Base-by-base conservation (phyloP, 2,888 invertebrate species). In the Conomelus anceps region DNA sequence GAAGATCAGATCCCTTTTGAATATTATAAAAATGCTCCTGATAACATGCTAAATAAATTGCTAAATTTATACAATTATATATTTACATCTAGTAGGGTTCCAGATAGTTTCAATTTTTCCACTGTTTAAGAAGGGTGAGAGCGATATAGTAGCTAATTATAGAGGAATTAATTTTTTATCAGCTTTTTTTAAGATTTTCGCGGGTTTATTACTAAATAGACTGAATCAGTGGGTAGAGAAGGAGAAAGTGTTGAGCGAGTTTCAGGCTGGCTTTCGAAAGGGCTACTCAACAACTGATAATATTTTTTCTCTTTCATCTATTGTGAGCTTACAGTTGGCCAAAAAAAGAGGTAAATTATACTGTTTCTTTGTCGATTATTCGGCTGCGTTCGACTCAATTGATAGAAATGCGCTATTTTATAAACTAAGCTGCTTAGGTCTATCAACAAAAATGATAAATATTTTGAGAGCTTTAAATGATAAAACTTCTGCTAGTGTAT, bases 371-470 rank as follows among this genome's bases (percentile, higher is more conserved):
- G 88, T 91, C 0, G 90, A 90, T 63, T 90, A 89, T 22, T 88
- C 89, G n/a, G 89, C 91, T 20, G 91, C 91, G 1, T 91, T 91
- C 23, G 91, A 91, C 85, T 89, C 89, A 11, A 90, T 91, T 22
- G 88, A 90, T 41, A 89, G 91, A 26, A 87, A 90, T 11, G 88
- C 90, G 13, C 23, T 91, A 22, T 87, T 91, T 6, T 87, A 89
- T 84, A 91, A 91, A 63, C 85, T 91, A 6, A 88, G 85, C 26
- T 84, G 87, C 24, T 86, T 90, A 63, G 90, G 90, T 11, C 85
- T 90, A 7, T 86, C 88, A 3, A 90, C 91, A 4, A 90, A 88
- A 23, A 89, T 90, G 89, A 26, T 89, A 9, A 86, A 86, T 23
- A 90, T 90, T 85, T 89, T 91, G n/a, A 90, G 84, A 23, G 22